Evolutionary conservation across 35 echinoderm and acorn worm genomes (phyloP).

Genomic region (Lytechinus variegatus): DNA sequence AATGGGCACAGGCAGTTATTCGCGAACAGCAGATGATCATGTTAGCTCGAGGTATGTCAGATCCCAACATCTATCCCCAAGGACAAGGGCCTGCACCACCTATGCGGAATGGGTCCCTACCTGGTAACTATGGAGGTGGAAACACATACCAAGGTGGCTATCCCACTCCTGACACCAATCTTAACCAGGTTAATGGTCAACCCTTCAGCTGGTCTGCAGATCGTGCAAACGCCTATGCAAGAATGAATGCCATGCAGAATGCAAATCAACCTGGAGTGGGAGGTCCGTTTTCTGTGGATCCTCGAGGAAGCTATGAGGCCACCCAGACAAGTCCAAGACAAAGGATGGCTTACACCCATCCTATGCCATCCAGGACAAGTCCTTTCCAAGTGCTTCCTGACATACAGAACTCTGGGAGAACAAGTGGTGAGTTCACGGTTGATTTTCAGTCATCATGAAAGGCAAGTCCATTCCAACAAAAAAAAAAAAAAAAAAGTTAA

Average conservation of each 20-base stretch:
- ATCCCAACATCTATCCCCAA: constrained; percentile 66
- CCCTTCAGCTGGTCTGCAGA: constrained; percentile 86
- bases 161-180: constrained; percentile 28
- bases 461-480: no score
- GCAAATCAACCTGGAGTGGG: not conserved
- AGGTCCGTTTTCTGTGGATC: not conserved
- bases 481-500: no score
- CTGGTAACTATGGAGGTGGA: not conserved
- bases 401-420: constrained; percentile 53
- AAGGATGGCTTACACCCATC: constrained; percentile 66
- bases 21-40: constrained; percentile 65
- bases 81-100: not conserved
- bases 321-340: constrained; percentile 36
- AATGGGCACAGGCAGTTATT: constrained; percentile 65
- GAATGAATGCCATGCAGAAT: constrained; percentile 66
- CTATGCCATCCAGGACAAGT: constrained; percentile 62
- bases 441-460: no score
- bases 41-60: constrained; percentile 76
- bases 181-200: constrained; percentile 43
- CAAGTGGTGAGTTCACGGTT: constrained; percentile 1
- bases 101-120: constrained; percentile 38
- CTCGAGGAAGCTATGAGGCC: not conserved
- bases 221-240: constrained; percentile 75
- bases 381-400: constrained; percentile 73
- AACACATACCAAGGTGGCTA: not conserved